These are phyloP conservation scores for Pediacus dermestoides DNA, from an alignment of 2,888 invertebrate genomes.

Conservation along the genomic window DNA sequence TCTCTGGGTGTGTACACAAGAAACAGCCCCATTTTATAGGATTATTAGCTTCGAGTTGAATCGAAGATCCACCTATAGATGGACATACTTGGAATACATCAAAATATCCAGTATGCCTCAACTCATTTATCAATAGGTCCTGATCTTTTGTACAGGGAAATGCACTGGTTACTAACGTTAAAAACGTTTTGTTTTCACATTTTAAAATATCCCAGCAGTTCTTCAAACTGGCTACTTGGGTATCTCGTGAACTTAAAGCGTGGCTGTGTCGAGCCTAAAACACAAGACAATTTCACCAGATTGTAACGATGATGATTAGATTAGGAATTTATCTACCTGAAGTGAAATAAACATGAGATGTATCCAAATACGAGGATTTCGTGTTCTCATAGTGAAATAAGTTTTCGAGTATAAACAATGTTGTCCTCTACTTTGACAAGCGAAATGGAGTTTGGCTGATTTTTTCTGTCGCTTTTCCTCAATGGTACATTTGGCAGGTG, in stretches of 20 bases:
- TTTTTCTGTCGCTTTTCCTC: slow-evolving; percentile 87
- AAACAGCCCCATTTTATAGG: slow-evolving; percentile 83
- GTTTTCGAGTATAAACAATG: slow-evolving; percentile 84
- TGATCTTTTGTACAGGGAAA: slow-evolving; percentile 91
- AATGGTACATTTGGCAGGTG: slow-evolving; percentile 90
- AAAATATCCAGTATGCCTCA: slow-evolving; percentile 82
- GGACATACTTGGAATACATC: slow-evolving; percentile 85
- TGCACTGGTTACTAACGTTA: slow-evolving; percentile 88
- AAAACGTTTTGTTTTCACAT: slow-evolving; percentile 83
- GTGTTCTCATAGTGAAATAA: slow-evolving; percentile 73
- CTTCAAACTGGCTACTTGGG: slow-evolving; percentile 78
- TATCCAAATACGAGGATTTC: slow-evolving; percentile 86
- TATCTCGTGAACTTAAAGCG: slow-evolving; percentile 76
- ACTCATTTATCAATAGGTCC: slow-evolving; percentile 79
- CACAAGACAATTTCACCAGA: slow-evolving; percentile 8
- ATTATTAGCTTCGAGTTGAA: slow-evolving; percentile 51
- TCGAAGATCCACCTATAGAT: slow-evolving; percentile 39
- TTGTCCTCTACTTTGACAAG: slow-evolving; percentile 77
- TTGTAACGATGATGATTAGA: neutral
- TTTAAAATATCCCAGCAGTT: slow-evolving; percentile 94
- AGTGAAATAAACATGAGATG: slow-evolving; percentile 94
- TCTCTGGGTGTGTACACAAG: slow-evolving; percentile 88
- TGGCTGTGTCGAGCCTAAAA: slow-evolving; percentile 59
- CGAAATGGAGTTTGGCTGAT: slow-evolving; percentile 83
- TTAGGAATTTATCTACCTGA: slow-evolving; percentile 53